These are phyloP conservation scores for Siniperca obscura DNA, from an alignment of 2,797 vertebrate species.

Conservation along the genomic window DNA sequence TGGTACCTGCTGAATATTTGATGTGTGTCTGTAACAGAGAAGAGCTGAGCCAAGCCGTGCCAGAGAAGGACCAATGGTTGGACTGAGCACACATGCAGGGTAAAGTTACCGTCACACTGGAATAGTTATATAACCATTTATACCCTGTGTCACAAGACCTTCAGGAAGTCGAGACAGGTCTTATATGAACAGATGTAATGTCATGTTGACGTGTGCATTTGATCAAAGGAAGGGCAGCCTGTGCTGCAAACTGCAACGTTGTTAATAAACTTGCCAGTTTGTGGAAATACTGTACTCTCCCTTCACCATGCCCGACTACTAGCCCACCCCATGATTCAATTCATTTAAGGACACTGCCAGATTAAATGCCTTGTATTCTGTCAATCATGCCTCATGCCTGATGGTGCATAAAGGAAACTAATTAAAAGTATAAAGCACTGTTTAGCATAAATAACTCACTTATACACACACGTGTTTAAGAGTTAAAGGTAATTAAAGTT, in stretches of 20 bases:
- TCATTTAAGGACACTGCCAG: slow-evolving; percentile 1
- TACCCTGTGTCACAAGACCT: slow-evolving; percentile 24
- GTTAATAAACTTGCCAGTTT: slow-evolving; percentile 41
- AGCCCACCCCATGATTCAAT: background rate
- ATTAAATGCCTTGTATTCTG: slow-evolving; percentile 9
- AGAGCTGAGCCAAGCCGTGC: slow-evolving; percentile 32
- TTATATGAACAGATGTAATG: slow-evolving; percentile 20
- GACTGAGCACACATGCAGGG: slow-evolving; percentile 27
- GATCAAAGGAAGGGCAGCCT: slow-evolving; percentile 28
- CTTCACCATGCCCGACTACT: background rate
- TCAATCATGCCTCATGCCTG: background rate
- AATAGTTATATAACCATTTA: slow-evolving; percentile 48
- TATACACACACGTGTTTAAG: background rate
- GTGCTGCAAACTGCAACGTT: slow-evolving; percentile 38
- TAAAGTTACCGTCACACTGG: slow-evolving; percentile 68
- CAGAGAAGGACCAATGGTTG: slow-evolving; percentile 6
- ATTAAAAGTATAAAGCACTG: background rate
- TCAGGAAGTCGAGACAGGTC: slow-evolving; percentile 7
- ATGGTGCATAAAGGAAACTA: background rate
- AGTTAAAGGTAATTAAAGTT: background rate
- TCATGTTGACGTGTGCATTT: slow-evolving; percentile 17
- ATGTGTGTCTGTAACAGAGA: slow-evolving; percentile 74
- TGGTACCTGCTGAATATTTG: slow-evolving; percentile 78
- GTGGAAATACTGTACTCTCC: slow-evolving; percentile 8
- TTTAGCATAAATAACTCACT: background rate